Evolutionary conservation across 1,140 invertebrate genomes (phyloP).

Genomic region (Planococcus citri): DNA sequence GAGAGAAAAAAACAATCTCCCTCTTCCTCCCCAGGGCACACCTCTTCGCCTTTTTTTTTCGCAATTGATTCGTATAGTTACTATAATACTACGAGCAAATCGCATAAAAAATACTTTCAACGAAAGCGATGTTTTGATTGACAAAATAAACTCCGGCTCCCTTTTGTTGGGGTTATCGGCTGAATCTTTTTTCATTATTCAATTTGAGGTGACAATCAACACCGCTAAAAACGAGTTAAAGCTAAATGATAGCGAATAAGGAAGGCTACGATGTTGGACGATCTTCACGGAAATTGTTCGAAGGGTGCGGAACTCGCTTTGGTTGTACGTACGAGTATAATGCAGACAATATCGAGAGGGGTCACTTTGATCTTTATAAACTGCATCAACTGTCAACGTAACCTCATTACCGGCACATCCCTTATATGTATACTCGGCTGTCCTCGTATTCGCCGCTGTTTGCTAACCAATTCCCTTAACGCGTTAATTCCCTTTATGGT

Average conservation of each 20-base stretch:
- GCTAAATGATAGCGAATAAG: neutral
- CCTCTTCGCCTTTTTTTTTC: neutral
- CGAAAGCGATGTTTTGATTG: constrained; percentile 9
- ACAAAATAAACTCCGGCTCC: neutral
- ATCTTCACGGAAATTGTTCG: too few species aligned
- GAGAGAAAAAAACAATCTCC: too few species aligned
- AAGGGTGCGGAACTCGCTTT: too few species aligned
- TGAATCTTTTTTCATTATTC: constrained; percentile 11
- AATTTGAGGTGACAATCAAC: constrained; percentile 19
- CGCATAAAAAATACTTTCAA: too few species aligned
- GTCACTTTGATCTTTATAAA: constrained; percentile 18
- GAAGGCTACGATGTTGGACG: neutral
- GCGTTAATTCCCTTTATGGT: constrained; percentile 20
- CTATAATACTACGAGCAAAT: too few species aligned
- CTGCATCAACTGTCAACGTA: constrained; percentile 16
- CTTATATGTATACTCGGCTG: neutral
- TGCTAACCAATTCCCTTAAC: constrained; percentile 15
- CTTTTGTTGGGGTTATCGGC: too few species aligned
- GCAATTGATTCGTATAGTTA: neutral
- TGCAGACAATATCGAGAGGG: neutral
- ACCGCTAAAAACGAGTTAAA: neutral
- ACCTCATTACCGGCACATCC: neutral
- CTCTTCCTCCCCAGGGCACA: too few species aligned
- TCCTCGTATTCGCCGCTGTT: constrained; percentile 11
- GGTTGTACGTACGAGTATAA: neutral